phyloP scores from a whole-genome alignment of 2,113 vertebrate species.

The Casuarius casuarius region DNA sequence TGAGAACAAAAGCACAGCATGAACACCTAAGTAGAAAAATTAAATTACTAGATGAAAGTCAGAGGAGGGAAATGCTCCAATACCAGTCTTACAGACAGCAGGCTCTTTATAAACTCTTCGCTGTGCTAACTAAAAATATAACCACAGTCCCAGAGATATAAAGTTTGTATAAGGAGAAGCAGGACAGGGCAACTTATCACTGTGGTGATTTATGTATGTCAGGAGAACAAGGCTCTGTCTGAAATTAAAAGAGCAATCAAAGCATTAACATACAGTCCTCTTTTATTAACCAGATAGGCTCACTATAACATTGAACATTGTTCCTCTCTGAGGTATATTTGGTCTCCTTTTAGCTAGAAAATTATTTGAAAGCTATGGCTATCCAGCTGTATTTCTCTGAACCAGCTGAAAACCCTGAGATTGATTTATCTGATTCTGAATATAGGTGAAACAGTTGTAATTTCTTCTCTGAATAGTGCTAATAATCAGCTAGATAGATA shows the following conservation, averaged over 20 bases:
- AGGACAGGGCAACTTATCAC: neutral
- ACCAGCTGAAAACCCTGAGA: neutral
- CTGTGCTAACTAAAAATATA: neutral
- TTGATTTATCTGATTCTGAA: neutral
- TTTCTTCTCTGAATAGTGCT: neutral
- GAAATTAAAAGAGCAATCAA: neutral
- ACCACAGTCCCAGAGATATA: neutral
- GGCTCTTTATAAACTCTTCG: constrained; percentile 24
- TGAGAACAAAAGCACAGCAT: constrained; percentile 42
- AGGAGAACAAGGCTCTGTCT: neutral
- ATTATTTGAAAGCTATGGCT: neutral
- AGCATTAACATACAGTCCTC: neutral
- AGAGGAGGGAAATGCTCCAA: neutral
- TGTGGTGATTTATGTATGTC: neutral
- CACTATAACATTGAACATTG: neutral
- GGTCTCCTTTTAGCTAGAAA: neutral
- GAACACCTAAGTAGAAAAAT: constrained; percentile 37
- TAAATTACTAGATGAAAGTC: constrained; percentile 7
- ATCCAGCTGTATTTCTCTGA: neutral
- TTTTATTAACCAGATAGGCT: constrained; percentile 8
- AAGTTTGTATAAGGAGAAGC: neutral
- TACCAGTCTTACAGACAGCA: neutral
- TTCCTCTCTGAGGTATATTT: neutral
- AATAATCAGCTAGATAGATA: neutral
- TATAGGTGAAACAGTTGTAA: neutral